Base-by-base conservation (phyloP, 2,888 invertebrate species). In the Muschampia plurimacula region DNA sequence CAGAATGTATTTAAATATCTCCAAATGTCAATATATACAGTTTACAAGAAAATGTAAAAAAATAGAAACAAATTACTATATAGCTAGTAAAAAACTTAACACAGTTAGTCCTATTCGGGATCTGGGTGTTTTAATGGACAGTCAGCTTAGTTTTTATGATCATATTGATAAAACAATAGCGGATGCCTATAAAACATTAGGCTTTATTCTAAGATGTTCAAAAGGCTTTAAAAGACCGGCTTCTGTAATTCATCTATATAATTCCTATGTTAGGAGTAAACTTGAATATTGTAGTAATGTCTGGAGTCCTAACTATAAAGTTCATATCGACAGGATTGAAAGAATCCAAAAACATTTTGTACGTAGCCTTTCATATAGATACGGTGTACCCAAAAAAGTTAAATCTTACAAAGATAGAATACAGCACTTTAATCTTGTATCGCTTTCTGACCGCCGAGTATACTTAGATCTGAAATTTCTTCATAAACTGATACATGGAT, bases 11-110 rank as follows among this genome's bases (percentile, higher is more conserved):
- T 44, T 78, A 0, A 77, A 72, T 46, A 13, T 67, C 0, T 44
- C 49, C 52, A 77, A 79, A 75, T 77, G 77, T 57, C 72, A 75
- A 28, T 39, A 62, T 12, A 76, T 78, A 60, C 68, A 62, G 15
- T 77, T 76, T 41, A 73, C 75, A 4, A 77, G 77, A 57, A 78
- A 77, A 22, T 39, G 44, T 2, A 41, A 44, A 2, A 59, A 32
- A 10, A 0, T 55, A 39, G 8, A 10, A 55, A 7, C 15, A 1
- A 7, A 39, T 15, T 66, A 69, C 9, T 49, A 9, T 9, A 67
- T 67, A 39, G 55, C 36, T 5, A 39, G 41, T 3, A 39, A 15
- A n/a, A 41, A 46, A 12, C 32, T 59, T 12, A 13, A 55, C 8
- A 9, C 15, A 22, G 9, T 55, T 8, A 22, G 2, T 5, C n/a